Evolutionary conservation across 1,140 invertebrate genomes (phyloP), one percentile per base, ranked within the genome.

Genomic region (Calycopis cecrops): DNA sequence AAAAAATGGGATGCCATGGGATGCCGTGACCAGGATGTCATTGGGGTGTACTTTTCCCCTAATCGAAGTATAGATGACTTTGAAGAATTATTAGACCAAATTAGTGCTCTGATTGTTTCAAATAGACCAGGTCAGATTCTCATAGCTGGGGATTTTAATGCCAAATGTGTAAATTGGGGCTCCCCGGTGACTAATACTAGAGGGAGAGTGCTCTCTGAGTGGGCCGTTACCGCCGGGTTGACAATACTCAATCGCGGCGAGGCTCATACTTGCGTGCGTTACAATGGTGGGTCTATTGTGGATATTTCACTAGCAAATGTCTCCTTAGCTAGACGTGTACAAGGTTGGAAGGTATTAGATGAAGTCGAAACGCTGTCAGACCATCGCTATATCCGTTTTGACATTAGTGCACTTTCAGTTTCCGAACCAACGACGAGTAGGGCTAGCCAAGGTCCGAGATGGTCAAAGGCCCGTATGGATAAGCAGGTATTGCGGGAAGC

Each of bases 351-450:
- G 16, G 61, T 63, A 0, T 7, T 58, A n/a, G 53, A 42, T n/a
- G 44, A 51, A 4, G 61, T 56, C 3, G 61, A 63, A 33, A 59
- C 54, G 0, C 35, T 63, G 0, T 63, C 54, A 16, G 57, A 63
- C 17, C 62, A 52, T 34, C 11, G 84, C 52, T 65, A 88, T 84
- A 28, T 90, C 79, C 63, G 89, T 73, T 37, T 60, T 28, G 38
- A 47, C 8, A 9, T 61, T n/a, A n/a, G 11, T 44, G 51, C 35
- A 9, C n/a, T 18, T 9, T 18, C 8, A 9, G 12, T 4, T 11
- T 0, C 0, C 4, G 28, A 8, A 6, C n/a, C 7, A 28, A 4
- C 1, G 10, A 7, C 3, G 0, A 6, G 11, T 9, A 10, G 1
- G 4, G 18, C 3, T 8, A 10, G 11, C 21, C 4, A 11, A 21